Evolutionary conservation across 2,113 vertebrate species (phyloP).

Genomic region (Lutjanus erythropterus): DNA sequence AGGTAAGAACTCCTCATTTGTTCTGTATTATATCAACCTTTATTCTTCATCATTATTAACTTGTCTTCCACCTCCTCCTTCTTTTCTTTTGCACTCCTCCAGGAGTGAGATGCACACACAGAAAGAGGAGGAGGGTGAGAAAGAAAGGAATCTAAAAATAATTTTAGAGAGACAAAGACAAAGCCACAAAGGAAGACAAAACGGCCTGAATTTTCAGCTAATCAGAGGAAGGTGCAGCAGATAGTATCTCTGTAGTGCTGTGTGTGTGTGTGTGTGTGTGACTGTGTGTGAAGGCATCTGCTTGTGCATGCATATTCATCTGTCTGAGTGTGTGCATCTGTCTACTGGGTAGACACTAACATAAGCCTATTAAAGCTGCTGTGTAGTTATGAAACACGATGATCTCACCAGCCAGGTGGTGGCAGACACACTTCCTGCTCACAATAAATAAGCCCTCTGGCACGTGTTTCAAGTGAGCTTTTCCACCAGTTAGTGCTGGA

Average conservation of each 20-base stretch:
- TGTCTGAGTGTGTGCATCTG: conserved; percentile 2
- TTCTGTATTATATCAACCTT: not conserved
- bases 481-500: conserved; percentile 23
- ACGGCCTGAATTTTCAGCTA: not conserved
- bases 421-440: conserved; percentile 46
- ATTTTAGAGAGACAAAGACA: conserved; percentile 27
- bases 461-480: conserved; percentile 22
- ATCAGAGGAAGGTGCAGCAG: not conserved
- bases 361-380: conserved; percentile 61
- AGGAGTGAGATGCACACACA: conserved; percentile 23
- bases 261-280: not conserved
- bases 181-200: conserved; percentile 39
- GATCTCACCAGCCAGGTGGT: conserved; percentile 62
- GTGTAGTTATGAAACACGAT: conserved; percentile 60
- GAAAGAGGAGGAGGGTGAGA: conserved; percentile 52
- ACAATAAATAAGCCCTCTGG: conserved; percentile 32
- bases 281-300: not conserved
- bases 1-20: not conserved
- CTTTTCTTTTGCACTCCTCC: conserved; percentile 35
- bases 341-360: conserved; percentile 16
- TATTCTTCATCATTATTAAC: conserved; percentile 9
- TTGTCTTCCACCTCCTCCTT: conserved; percentile 31
- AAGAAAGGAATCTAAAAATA: conserved; percentile 69
- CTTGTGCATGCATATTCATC: conserved; percentile 22
- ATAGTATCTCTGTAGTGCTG: not conserved